These are phyloP conservation scores for Rafetus swinhoei DNA, from an alignment of 2,113 vertebrate species.

Conservation along the genomic window DNA sequence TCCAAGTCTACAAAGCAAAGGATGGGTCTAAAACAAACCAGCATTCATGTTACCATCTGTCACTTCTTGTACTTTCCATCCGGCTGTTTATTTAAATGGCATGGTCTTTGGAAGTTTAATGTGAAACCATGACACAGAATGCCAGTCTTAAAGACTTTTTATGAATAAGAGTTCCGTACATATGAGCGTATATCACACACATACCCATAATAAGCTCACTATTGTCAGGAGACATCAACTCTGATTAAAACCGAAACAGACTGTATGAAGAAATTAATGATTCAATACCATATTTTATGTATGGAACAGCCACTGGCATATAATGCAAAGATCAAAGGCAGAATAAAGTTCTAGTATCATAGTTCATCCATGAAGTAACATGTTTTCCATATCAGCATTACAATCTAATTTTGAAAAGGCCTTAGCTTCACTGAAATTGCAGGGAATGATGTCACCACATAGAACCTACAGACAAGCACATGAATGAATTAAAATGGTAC, in stretches of 20 bases:
- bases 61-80: not conserved
- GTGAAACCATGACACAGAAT: not conserved
- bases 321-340: not conserved
- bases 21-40: not conserved
- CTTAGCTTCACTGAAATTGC: not conserved
- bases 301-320: not conserved
- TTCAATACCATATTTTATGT: not conserved
- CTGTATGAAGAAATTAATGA: not conserved
- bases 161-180: not conserved
- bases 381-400: not conserved
- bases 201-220: not conserved
- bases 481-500: not conserved
- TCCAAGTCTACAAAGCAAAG: not conserved
- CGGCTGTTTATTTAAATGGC: not conserved
- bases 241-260: slow-evolving; percentile 2
- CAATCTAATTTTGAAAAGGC: not conserved
- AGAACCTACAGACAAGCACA: not conserved
- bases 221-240: not conserved
- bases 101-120: not conserved
- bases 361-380: not conserved
- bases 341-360: not conserved
- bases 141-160: not conserved
- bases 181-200: not conserved
- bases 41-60: not conserved
- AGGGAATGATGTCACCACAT: not conserved